These are phyloP conservation scores for Sesia apiformis DNA, from an alignment of 2,888 invertebrate species.

Conservation along the genomic window DNA sequence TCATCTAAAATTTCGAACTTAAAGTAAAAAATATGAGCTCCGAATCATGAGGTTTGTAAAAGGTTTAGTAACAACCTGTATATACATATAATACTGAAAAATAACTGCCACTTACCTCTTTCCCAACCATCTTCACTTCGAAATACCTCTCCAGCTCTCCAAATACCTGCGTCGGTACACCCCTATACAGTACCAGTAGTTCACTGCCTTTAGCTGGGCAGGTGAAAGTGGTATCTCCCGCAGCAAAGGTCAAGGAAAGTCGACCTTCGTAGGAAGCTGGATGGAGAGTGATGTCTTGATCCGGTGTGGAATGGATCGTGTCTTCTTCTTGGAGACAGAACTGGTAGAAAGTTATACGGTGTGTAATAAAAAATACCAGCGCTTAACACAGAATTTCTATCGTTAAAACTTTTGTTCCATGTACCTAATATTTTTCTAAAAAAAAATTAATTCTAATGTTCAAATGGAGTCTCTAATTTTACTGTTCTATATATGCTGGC, in stretches of 20 bases:
- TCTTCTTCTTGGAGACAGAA: constrained; percentile 39
- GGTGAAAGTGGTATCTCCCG: constrained; percentile 20
- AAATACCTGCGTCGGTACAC: constrained; percentile 23
- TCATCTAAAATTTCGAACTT: background rate
- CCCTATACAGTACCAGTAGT: constrained; percentile 34
- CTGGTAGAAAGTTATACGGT: constrained; percentile 14
- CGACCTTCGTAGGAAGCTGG: constrained; percentile 43
- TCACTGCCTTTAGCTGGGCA: constrained; percentile 24
- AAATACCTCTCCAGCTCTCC: constrained; percentile 25
- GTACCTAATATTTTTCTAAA: too few relatives aligned
- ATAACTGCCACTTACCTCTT: constrained; percentile 25
- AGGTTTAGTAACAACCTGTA: background rate
- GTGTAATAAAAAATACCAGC: too few relatives aligned
- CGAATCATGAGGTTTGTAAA: background rate
- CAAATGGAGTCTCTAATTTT: too few relatives aligned
- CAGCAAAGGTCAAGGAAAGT: constrained; percentile 25
- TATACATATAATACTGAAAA: background rate
- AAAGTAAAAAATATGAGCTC: background rate
- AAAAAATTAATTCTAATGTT: too few relatives aligned
- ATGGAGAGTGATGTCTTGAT: constrained; percentile 35
- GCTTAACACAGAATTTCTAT: too few relatives aligned
- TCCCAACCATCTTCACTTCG: constrained; percentile 33
- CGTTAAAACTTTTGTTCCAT: too few relatives aligned
- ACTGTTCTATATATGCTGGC: too few relatives aligned
- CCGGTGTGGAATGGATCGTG: constrained; percentile 28